Conservation (phyloP, 2,113 vertebrate species). For the Scalopus aquaticus region DNA sequence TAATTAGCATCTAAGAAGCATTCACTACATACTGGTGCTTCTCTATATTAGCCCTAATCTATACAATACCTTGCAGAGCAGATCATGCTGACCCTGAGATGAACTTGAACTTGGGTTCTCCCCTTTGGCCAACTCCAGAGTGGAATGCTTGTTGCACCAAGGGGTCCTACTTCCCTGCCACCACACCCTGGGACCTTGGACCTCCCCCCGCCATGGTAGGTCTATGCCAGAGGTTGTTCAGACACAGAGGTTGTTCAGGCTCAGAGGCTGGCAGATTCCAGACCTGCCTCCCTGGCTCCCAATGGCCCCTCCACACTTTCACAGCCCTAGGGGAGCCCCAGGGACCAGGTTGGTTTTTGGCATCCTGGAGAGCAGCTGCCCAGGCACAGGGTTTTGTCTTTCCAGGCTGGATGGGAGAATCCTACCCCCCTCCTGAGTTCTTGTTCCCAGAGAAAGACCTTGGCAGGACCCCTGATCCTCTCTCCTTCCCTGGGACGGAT, state of each 20-base stretch:
- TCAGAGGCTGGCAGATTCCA: not conserved
- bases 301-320: not conserved
- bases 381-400: conserved; percentile 74
- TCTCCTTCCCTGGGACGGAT: conserved; percentile 79
- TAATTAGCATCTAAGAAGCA: not conserved
- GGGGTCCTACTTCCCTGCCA: not conserved
- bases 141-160: fast-evolving
- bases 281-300: not conserved
- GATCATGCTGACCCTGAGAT: not conserved
- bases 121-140: not conserved
- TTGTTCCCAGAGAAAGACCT: conserved; percentile 79
- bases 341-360: conserved; percentile 15
- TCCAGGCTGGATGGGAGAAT: conserved; percentile 77
- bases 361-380: conserved; percentile 83
- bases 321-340: not conserved
- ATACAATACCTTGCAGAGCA: too few relatives aligned
- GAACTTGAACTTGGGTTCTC: not conserved
- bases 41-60: not conserved
- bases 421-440: conserved; percentile 75
- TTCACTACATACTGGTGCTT: not conserved
- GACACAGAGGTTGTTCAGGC: not conserved
- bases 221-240: not conserved
- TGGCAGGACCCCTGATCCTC: conserved; percentile 85
- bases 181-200: not conserved
- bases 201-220: too few relatives aligned